Evolutionary conservation across 2,888 invertebrate species (phyloP).

Genomic region (Calliphora vomitoria): DNA sequence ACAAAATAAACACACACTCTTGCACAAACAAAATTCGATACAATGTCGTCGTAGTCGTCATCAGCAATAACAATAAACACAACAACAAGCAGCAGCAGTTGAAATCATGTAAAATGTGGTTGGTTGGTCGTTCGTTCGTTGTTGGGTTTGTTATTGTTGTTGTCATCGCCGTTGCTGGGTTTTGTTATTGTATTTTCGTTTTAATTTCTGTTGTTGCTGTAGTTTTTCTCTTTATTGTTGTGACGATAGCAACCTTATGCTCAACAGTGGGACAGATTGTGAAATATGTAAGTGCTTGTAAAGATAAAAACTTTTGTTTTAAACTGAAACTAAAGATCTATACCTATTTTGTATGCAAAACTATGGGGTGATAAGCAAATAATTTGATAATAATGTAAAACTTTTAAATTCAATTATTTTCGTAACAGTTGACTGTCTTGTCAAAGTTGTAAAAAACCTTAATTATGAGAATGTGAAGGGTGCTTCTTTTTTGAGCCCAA

Average conservation of each 20-base stretch:
- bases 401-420: no score
- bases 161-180: slow-evolving; percentile 52
- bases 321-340: no score
- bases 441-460: no score
- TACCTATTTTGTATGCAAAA: no score
- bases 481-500: no score
- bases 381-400: no score
- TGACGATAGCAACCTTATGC: slow-evolving; percentile 65
- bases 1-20: slow-evolving; percentile 43
- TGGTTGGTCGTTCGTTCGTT: slow-evolving; percentile 19
- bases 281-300: not conserved
- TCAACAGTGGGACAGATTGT: slow-evolving; percentile 30
- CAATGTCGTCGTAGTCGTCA: slow-evolving; percentile 67
- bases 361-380: no score
- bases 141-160: slow-evolving; percentile 56
- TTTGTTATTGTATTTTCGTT: slow-evolving; percentile 56
- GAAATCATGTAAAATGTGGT: slow-evolving; percentile 70
- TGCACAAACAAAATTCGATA: slow-evolving; percentile 45
- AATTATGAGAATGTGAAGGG: no score
- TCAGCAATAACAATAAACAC: slow-evolving; percentile 51
- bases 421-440: no score
- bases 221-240: slow-evolving; percentile 46
- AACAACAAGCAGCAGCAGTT: slow-evolving; percentile 48
- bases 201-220: slow-evolving; percentile 45
- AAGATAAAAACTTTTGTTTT: no score